Conservation (phyloP, 2,888 invertebrate species). For the Epinotia nisella region DNA sequence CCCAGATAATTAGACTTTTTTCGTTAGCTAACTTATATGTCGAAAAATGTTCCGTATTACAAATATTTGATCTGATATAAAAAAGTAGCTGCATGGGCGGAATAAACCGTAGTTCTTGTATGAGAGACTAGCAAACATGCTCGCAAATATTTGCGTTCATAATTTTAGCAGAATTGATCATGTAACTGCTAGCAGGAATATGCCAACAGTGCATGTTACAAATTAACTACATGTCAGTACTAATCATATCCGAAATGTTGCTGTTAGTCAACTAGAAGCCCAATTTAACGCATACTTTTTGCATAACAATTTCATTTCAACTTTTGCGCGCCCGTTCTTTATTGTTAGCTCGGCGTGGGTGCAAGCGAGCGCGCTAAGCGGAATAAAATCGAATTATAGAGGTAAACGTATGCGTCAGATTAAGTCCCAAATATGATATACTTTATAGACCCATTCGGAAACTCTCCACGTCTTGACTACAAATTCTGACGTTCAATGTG, state of each 20-base stretch:
- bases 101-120: no score
- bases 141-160: not conserved
- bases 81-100: no score
- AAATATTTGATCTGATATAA: no score
- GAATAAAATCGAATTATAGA: not conserved
- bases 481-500: not conserved
- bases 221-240: slow-evolving; percentile 21
- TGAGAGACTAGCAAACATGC: not conserved
- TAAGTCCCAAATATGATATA: not conserved
- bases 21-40: not conserved
- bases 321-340: not conserved
- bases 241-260: slow-evolving; percentile 12
- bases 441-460: not conserved
- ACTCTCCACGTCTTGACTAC: not conserved
- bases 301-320: not conserved
- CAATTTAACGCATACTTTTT: not conserved
- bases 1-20: not conserved
- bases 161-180: not conserved
- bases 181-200: not conserved
- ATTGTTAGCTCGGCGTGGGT: not conserved
- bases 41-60: not conserved
- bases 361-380: not conserved
- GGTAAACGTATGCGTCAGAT: not conserved
- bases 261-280: not conserved
- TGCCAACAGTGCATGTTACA: slow-evolving; percentile 15